phyloP scores from a whole-genome alignment of 1,140 invertebrate genomes.

The Eueides isabella region DNA sequence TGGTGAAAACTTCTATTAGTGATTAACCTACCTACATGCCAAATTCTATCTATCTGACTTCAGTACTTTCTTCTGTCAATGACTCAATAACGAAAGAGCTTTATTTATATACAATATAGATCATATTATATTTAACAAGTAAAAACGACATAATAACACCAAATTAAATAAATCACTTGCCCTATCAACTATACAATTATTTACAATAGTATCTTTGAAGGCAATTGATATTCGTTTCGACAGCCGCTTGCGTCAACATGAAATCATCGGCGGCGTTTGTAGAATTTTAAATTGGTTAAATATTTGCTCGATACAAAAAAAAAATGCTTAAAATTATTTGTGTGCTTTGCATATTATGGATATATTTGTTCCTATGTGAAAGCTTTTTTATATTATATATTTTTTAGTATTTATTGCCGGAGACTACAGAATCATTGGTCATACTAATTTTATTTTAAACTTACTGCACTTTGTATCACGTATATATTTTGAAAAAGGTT shows the following conservation, averaged over 20 bases:
- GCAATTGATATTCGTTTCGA: slow-evolving; percentile 27
- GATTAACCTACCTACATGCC: no score
- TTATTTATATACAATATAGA: neutral
- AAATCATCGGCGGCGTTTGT: slow-evolving; percentile 24
- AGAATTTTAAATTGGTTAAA: slow-evolving; percentile 26
- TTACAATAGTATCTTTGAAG: slow-evolving; percentile 2
- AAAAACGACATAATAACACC: neutral
- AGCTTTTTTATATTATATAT: neutral
- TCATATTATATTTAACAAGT: neutral
- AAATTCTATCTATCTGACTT: no score
- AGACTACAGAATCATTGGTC: neutral
- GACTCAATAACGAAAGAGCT: no score
- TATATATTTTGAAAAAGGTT: neutral
- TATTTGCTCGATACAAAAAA: slow-evolving; percentile 14
- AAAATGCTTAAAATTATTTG: neutral
- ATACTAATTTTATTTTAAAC: neutral
- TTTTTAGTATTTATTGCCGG: neutral
- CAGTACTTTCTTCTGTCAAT: no score
- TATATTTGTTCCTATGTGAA: neutral
- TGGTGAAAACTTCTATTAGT: no score
- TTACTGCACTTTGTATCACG: neutral
- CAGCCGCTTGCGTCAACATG: slow-evolving; percentile 29
- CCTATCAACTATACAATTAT: slow-evolving; percentile 13
- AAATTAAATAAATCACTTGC: slow-evolving; percentile 7
- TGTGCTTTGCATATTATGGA: neutral